phyloP scores from a whole-genome alignment of 1,140 invertebrate genomes.

The Hyposmocoma kahamanoa region DNA sequence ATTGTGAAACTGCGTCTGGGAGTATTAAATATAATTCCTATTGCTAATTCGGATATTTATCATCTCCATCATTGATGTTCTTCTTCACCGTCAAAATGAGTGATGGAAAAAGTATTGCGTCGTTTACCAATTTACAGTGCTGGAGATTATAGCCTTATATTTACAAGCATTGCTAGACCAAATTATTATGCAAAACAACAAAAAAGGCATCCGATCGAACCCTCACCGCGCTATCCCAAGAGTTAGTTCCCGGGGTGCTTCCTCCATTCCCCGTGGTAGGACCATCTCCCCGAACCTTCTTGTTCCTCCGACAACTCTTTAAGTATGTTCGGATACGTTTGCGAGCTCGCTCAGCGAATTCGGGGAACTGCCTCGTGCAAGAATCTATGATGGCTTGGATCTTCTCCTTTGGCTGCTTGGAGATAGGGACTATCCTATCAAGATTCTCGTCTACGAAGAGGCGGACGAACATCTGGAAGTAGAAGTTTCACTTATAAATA shows the following conservation, averaged over 20 bases:
- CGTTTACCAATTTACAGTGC: too few species aligned
- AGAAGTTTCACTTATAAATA: too few species aligned
- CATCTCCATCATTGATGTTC: too few species aligned
- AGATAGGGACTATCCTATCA: conserved; percentile 96
- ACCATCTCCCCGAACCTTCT: conserved; percentile 86
- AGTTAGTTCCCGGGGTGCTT: conserved; percentile 40
- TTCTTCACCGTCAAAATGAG: too few species aligned
- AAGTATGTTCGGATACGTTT: conserved; percentile 96
- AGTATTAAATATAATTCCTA: too few species aligned
- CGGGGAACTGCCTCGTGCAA: conserved; percentile 96
- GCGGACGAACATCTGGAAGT: conserved; percentile 96
- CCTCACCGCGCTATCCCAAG: conserved; percentile 72
- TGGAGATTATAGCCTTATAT: too few species aligned
- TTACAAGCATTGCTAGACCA: too few species aligned
- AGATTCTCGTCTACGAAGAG: conserved; percentile 98
- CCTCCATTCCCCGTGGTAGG: conserved; percentile 45
- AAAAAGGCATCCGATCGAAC: conserved; percentile 44
- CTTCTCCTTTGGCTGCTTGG: conserved; percentile 98
- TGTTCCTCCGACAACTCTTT: conserved; percentile 95
- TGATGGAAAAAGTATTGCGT: too few species aligned
- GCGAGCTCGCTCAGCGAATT: conserved; percentile 94
- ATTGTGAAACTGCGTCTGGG: too few species aligned
- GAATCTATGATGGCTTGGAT: conserved; percentile 98
- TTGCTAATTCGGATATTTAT: too few species aligned
- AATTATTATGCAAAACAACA: too few species aligned